These are phyloP conservation scores for Xenopus laevis DNA, from an alignment of 2,113 vertebrate species.

Conservation along the genomic window DNA sequence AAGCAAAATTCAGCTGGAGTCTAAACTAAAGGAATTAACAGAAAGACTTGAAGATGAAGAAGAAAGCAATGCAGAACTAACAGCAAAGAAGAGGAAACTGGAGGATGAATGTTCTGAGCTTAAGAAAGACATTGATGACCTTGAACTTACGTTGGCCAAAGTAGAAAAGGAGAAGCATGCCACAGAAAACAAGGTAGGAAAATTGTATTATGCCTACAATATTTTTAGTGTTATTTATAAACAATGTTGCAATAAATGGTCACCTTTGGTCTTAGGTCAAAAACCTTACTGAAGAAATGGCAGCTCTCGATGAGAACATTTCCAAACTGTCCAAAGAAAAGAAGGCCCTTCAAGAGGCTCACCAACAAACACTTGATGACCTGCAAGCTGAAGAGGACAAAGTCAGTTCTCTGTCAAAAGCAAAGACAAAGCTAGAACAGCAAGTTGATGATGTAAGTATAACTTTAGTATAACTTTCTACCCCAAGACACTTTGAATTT, in stretches of 20 bases:
- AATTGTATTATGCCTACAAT: neutral
- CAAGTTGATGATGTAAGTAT: constrained; percentile 74
- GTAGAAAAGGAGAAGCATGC: constrained; percentile 83
- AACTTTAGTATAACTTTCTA: too few species aligned
- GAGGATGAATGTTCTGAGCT: constrained; percentile 77
- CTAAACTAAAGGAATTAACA: constrained; percentile 73
- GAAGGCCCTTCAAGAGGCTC: constrained; percentile 74
- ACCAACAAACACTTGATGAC: constrained; percentile 75
- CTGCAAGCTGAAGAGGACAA: constrained; percentile 78
- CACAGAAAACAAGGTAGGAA: constrained; percentile 74
- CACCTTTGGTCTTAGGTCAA: constrained; percentile 62
- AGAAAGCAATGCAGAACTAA: constrained; percentile 65
- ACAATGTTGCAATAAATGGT: constrained; percentile 23
- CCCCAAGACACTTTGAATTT: too few species aligned
- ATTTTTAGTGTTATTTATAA: constrained; percentile 38
- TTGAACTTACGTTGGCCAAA: constrained; percentile 75
- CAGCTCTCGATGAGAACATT: constrained; percentile 71
- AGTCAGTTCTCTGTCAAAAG: constrained; percentile 70
- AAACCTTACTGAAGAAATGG: constrained; percentile 79
- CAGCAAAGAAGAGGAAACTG: constrained; percentile 73
- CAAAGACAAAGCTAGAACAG: constrained; percentile 74
- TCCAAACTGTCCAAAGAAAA: constrained; percentile 78
- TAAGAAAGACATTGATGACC: constrained; percentile 80
- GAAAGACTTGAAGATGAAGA: constrained; percentile 81
- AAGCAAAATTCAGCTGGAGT: constrained; percentile 69